Evolutionary conservation across 2,888 invertebrate species (phyloP).

Genomic region (Tiliacea aurago): DNA sequence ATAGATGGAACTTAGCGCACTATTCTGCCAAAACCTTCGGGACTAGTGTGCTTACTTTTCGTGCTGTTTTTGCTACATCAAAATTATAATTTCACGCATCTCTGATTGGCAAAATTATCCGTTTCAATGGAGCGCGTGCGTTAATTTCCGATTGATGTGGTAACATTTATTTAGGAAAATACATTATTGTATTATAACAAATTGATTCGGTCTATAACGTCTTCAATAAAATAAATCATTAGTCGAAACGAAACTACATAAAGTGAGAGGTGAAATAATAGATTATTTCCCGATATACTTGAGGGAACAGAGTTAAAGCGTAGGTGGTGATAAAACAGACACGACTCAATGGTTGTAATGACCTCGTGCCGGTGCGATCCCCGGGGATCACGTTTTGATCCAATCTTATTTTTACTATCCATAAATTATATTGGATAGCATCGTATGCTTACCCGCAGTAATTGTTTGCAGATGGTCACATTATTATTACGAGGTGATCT

Average conservation of each 20-base stretch:
- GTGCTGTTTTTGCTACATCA: background rate
- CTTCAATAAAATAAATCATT: slow-evolving; percentile 58
- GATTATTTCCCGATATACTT: slow-evolving; percentile 64
- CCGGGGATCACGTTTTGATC: slow-evolving; percentile 73
- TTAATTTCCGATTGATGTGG: slow-evolving; percentile 6
- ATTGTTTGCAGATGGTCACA: slow-evolving; percentile 65
- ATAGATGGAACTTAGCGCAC: background rate
- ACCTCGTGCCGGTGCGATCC: slow-evolving; percentile 71
- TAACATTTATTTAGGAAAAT: slow-evolving; percentile 35
- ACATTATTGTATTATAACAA: slow-evolving; percentile 31
- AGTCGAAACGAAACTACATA: slow-evolving; percentile 38
- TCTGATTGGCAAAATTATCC: slow-evolving; percentile 21
- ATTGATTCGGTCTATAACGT: slow-evolving; percentile 36
- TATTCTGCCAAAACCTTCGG: background rate
- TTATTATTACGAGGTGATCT: slow-evolving; percentile 54
- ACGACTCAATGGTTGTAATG: slow-evolving; percentile 74
- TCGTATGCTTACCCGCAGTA: slow-evolving; percentile 62
- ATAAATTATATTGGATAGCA: slow-evolving; percentile 69
- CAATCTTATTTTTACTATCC: slow-evolving; percentile 77
- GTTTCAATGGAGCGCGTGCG: slow-evolving; percentile 10
- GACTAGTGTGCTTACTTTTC: background rate
- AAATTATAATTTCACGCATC: slow-evolving; percentile 16
- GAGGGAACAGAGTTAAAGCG: slow-evolving; percentile 62
- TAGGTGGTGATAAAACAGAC: slow-evolving; percentile 73
- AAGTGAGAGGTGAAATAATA: slow-evolving; percentile 60